Evolutionary conservation across 2,113 vertebrate genomes (phyloP).

Genomic region (Hirundichthys speculiger): DNA sequence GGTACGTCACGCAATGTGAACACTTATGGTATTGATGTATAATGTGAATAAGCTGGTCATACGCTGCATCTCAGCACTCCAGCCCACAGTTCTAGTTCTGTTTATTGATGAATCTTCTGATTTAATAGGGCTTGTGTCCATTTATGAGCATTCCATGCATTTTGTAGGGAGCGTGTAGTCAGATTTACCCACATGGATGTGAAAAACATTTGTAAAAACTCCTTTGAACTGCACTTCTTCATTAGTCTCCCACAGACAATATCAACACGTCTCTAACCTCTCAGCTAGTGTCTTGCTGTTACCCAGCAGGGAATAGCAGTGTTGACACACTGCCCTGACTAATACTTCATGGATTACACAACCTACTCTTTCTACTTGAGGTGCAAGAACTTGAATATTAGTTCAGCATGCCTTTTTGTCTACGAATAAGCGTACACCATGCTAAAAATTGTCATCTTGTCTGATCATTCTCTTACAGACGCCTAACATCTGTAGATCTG

Average conservation of each 20-base stretch:
- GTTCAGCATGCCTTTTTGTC: neutral
- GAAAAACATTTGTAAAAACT: neutral
- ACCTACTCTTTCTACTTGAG: neutral
- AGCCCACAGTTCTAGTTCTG: conserved; percentile 8
- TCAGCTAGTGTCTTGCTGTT: neutral
- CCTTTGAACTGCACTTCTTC: conserved; percentile 13
- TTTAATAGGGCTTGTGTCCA: conserved; percentile 3
- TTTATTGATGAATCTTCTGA: conserved; percentile 13
- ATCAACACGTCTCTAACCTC: conserved; percentile 3
- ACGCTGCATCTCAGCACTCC: neutral
- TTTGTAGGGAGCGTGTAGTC: neutral
- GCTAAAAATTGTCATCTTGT: neutral
- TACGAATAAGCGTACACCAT: neutral
- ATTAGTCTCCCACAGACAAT: neutral
- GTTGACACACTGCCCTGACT: conserved; percentile 40
- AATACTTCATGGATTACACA: neutral
- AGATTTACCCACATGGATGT: neutral
- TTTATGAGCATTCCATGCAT: neutral
- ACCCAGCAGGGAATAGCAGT: conserved; percentile 4
- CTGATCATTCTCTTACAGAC: conserved; percentile 1
- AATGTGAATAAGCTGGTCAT: neutral
- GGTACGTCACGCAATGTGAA: conserved; percentile 1
- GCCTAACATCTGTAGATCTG: conserved; percentile 28
- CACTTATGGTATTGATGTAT: neutral
- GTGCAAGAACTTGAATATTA: conserved; percentile 3